A percentile compares a stretch with the other conserved stretches of the same genome.
Conservation (phyloP, 1,140 invertebrate genomes). For the Drosophila leontia region DNA sequence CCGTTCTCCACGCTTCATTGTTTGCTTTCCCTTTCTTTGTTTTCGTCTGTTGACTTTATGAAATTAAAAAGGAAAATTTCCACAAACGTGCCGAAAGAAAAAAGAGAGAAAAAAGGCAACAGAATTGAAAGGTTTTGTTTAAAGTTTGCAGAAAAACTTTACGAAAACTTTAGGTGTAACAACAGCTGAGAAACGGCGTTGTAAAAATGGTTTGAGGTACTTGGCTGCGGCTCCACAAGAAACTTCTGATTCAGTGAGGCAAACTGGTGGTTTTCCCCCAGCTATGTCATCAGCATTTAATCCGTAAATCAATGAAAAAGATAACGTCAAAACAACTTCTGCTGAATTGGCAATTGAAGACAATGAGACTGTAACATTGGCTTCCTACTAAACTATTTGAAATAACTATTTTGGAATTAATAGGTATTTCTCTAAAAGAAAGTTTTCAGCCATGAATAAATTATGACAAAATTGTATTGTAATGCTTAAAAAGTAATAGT, state of each 20-base stretch:
- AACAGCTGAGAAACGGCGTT: conserved; percentile 53
- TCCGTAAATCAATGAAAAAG: conserved; percentile 74
- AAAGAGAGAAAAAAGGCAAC: conserved; percentile 10
- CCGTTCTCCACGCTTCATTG: conserved; percentile 37
- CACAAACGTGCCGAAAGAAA: conserved; percentile 32
- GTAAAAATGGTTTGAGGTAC: not conserved
- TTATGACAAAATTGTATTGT: no score
- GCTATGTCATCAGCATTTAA: conserved; percentile 49
- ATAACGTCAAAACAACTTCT: conserved; percentile 58
- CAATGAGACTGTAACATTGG: conserved; percentile 12
- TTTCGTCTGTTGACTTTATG: conserved; percentile 66
- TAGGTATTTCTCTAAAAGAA: no score
- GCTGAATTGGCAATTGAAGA: conserved; percentile 22
- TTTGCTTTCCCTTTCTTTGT: conserved; percentile 48
- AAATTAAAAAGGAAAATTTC: conserved; percentile 70
- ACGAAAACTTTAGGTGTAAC: conserved; percentile 63
- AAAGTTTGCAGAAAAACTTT: conserved; percentile 67
- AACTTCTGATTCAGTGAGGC: conserved; percentile 8
- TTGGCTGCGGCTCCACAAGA: not conserved
- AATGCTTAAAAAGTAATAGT: no score
- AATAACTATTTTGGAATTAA: not conserved
- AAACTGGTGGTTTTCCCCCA: conserved; percentile 3
- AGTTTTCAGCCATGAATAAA: no score
- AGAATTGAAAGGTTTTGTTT: conserved; percentile 61
- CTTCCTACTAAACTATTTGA: conserved; percentile 15